phyloP scores from a whole-genome alignment of 2,113 vertebrate species.

The Pangasianodon gigas region DNA sequence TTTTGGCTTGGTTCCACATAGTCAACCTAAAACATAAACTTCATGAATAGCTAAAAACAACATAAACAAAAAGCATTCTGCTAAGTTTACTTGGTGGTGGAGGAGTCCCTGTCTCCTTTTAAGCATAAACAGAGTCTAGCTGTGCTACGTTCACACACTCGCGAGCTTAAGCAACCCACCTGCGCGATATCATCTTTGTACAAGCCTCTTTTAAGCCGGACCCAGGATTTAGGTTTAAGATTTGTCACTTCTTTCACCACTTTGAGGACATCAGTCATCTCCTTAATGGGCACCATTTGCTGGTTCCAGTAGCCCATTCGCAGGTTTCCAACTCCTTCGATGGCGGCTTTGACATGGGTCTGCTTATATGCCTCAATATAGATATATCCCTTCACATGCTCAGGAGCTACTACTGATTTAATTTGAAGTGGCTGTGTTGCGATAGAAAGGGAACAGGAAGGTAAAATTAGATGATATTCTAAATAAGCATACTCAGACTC shows the following conservation, averaged over 20 bases:
- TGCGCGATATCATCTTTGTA: conserved; percentile 97
- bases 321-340: conserved; percentile 93
- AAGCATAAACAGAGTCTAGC: neutral
- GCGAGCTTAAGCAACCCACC: conserved; percentile 62
- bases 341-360: conserved; percentile 94
- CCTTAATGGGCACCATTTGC: conserved; percentile 98
- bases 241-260: conserved; percentile 97
- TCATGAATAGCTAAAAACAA: neutral
- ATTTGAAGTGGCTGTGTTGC: conserved; percentile 86
- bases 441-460: neutral
- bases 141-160: neutral
- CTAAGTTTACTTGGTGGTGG: neutral
- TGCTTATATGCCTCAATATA: conserved; percentile 97
- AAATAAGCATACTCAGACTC: neutral
- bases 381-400: conserved; percentile 94
- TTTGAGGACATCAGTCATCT: conserved; percentile 97
- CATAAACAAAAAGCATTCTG: neutral
- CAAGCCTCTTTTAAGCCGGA: conserved; percentile 91
- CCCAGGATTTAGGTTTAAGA: conserved; percentile 96
- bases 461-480: neutral
- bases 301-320: conserved; percentile 97
- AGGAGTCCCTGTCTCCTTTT: neutral
- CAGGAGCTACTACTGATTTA: conserved; percentile 90
- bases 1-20: conserved; percentile 96
- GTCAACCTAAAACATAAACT: conserved; percentile 77